A percentile compares a stretch with the other conserved stretches of the same genome.
Evolutionary conservation across 2,797 vertebrate genomes (phyloP).

Genomic region (Jordanella pulchra): DNA sequence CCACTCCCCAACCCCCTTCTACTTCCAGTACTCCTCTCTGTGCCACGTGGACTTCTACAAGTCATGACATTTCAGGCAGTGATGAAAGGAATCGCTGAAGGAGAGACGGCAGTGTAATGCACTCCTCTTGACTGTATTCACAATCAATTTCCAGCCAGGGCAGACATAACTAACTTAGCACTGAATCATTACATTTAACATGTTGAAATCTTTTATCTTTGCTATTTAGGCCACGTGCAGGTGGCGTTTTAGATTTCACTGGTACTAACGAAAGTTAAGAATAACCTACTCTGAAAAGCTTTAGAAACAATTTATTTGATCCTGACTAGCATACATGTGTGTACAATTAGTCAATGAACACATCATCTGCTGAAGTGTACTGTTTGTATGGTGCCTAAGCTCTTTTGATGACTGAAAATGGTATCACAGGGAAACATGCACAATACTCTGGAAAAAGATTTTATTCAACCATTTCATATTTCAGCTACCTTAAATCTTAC

Average conservation of each 20-base stretch:
- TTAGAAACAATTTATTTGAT: conserved; percentile 40
- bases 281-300: conserved; percentile 10
- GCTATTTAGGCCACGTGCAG: conserved; percentile 28
- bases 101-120: conserved; percentile 59
- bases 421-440: background rate
- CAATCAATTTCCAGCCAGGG: conserved; percentile 57
- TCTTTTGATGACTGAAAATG: background rate
- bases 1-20: conserved; percentile 17
- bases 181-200: conserved; percentile 62
- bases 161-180: conserved; percentile 69
- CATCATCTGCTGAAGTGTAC: conserved; percentile 62
- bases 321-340: conserved; percentile 69
- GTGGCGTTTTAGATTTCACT: conserved; percentile 33
- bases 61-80: conserved; percentile 81
- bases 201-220: conserved; percentile 47
- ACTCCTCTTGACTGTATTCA: conserved; percentile 63
- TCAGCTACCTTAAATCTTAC: no score
- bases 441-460: background rate
- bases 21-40: conserved; percentile 58
- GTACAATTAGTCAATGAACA: conserved; percentile 71
- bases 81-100: conserved; percentile 79
- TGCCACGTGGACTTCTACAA: conserved; percentile 78
- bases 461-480: background rate
- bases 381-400: conserved; percentile 60
- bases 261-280: conserved; percentile 21